Conservation (phyloP, 1,140 invertebrate genomes). For the Trichogramma pretiosum region DNA sequence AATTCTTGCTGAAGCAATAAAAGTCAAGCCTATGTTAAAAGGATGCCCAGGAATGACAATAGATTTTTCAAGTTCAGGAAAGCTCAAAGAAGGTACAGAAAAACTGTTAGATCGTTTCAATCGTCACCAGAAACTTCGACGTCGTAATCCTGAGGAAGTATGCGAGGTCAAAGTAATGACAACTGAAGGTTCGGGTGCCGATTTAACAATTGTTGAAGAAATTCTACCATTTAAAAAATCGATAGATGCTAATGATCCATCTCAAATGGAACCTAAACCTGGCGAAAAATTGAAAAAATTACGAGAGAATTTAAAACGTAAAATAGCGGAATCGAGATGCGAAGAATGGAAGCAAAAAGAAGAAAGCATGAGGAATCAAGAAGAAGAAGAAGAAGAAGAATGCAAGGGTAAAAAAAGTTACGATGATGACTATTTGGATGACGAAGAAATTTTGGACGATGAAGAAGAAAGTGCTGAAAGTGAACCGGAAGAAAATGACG, state of each 20-base stretch:
- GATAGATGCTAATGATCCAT: constrained; percentile 27
- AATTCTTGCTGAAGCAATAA: constrained; percentile 17
- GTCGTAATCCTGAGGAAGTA: constrained; percentile 37
- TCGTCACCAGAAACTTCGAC: constrained; percentile 47
- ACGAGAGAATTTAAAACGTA: constrained; percentile 52
- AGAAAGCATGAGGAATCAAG: constrained; percentile 38
- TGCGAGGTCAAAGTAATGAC: constrained; percentile 39
- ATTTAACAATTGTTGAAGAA: constrained; percentile 25
- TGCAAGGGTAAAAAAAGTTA: constrained; percentile 23
- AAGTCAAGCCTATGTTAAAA: constrained; percentile 46
- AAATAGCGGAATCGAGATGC: constrained; percentile 53
- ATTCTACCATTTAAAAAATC: constrained; percentile 32
- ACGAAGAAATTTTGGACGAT: constrained; percentile 26
- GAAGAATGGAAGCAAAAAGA: constrained; percentile 56
- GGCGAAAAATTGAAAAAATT: constrained; percentile 53
- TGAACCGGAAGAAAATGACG: constrained; percentile 31
- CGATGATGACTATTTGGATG: constrained; percentile 18
- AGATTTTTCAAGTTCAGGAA: constrained; percentile 46
- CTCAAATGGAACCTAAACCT: constrained; percentile 43
- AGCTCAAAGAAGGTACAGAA: constrained; percentile 43
- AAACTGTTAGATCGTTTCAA: constrained; percentile 54
- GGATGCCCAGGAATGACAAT: constrained; percentile 53
- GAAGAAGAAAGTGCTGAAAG: constrained; percentile 30
- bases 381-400: constrained; percentile 22
- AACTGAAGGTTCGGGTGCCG: constrained; percentile 36